Conservation (phyloP, 1,140 invertebrate genomes). For the Frieseomelitta varia region DNA sequence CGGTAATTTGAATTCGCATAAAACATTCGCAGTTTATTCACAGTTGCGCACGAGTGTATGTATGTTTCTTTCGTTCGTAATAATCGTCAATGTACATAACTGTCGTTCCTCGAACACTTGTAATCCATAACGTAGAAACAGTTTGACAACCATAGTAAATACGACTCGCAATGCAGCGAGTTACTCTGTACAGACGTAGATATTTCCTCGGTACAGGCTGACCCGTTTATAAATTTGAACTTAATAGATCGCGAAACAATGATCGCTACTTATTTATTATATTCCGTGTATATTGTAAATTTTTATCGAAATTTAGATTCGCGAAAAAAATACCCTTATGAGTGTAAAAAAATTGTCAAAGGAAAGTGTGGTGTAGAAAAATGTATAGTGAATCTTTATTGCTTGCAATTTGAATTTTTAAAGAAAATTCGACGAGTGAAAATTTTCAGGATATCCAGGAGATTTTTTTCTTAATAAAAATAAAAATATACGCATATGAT, state of each 20-base stretch:
- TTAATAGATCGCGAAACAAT: conserved; percentile 1
- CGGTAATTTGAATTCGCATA: no score
- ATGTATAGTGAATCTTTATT: not conserved
- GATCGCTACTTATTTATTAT: not conserved
- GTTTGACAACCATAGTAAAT: not conserved
- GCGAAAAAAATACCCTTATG: not conserved
- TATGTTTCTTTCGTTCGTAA: not conserved
- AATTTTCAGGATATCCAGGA: no score
- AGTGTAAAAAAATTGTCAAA: not conserved
- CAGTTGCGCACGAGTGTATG: not conserved
- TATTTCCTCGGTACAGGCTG: conserved; percentile 12
- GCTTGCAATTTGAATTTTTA: no score
- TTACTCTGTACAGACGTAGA: not conserved
- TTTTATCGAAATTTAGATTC: not conserved
- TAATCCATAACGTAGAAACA: conserved; percentile 11
- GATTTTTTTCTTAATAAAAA: no score
- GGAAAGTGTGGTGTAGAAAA: not conserved
- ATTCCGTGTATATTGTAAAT: not conserved
- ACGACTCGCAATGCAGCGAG: not conserved
- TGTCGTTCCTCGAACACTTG: not conserved
- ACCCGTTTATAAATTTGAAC: conserved; percentile 3
- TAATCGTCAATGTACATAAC: not conserved
- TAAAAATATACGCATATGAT: no score
- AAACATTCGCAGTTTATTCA: not conserved
- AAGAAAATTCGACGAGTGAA: no score